A percentile compares a stretch with the other conserved stretches of the same genome.
phyloP scores from a whole-genome alignment of 2,888 invertebrate genomes.

The Ormyrus thymus region DNA sequence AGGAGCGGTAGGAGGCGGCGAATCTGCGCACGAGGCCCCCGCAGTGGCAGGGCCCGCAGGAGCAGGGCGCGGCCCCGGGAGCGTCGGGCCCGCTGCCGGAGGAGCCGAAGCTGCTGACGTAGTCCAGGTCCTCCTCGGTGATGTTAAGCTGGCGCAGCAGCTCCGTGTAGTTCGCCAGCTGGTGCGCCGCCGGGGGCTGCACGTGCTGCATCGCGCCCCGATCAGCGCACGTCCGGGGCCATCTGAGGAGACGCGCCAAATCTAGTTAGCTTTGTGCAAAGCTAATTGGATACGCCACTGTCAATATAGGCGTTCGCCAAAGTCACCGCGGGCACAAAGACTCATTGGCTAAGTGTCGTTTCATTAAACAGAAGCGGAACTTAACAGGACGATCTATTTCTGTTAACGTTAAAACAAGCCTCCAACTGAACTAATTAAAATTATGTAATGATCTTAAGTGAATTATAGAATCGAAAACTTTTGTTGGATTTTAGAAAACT shows the following conservation, averaged over 20 bases:
- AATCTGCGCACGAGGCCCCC: slow-evolving; percentile 79
- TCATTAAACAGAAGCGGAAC: too few species aligned
- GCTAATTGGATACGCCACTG: too few species aligned
- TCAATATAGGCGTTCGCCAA: too few species aligned
- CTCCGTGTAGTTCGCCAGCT: slow-evolving; percentile 41
- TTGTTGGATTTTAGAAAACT: not conserved
- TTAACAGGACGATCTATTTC: too few species aligned
- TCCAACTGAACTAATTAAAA: not conserved
- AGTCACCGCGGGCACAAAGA: too few species aligned
- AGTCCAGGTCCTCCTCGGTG: slow-evolving; percentile 67
- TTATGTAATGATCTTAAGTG: not conserved
- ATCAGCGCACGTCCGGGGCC: slow-evolving; percentile 27
- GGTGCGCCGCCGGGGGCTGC: slow-evolving; percentile 4
- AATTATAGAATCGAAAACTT: not conserved
- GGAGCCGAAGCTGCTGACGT: slow-evolving; percentile 62
- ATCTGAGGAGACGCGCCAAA: slow-evolving; percentile 1
- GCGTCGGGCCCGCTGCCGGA: not conserved
- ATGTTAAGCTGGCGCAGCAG: slow-evolving; percentile 62
- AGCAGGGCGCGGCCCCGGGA: slow-evolving; percentile 4
- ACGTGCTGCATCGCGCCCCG: not conserved
- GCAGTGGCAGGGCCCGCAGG: slow-evolving; percentile 75
- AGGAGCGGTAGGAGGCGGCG: slow-evolving; percentile 80
- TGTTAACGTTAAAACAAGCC: too few species aligned
- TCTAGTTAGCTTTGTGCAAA: too few species aligned
- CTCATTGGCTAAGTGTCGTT: too few species aligned